phyloP scores from a whole-genome alignment of 2,797 vertebrate genomes.

The Mormyrus hasselquistii region DNA sequence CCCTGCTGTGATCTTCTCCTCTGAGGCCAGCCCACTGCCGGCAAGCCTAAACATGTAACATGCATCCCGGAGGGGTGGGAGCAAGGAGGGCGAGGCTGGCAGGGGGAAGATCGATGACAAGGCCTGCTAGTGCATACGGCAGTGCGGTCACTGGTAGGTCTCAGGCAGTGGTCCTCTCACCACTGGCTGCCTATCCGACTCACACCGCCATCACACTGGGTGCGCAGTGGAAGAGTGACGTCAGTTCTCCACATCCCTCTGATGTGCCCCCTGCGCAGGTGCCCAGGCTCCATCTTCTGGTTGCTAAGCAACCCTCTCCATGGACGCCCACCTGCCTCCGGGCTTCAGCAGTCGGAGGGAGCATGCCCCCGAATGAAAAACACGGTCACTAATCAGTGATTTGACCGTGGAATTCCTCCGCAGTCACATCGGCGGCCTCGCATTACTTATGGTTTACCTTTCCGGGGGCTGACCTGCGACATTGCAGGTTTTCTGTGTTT shows the following conservation, averaged over 20 bases:
- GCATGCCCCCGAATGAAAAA: slow-evolving; percentile 63
- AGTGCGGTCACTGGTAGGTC: not conserved
- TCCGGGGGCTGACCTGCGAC: not conserved
- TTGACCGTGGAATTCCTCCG: not conserved
- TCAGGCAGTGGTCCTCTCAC: slow-evolving; percentile 11
- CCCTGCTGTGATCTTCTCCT: slow-evolving; percentile 5
- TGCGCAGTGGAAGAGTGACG: slow-evolving; percentile 4
- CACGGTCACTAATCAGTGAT: slow-evolving; percentile 39
- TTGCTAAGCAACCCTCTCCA: slow-evolving; percentile 65
- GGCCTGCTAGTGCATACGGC: not conserved
- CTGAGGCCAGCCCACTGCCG: not conserved
- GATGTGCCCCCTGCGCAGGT: slow-evolving; percentile 57
- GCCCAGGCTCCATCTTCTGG: slow-evolving; percentile 36
- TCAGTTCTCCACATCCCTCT: slow-evolving; percentile 18
- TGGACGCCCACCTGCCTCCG: slow-evolving; percentile 70
- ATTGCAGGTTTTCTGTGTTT: not conserved
- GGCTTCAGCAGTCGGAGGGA: slow-evolving; percentile 69
- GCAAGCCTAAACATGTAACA: slow-evolving; percentile 13
- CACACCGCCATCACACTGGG: not conserved
- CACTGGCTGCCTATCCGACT: not conserved
- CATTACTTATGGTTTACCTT: not conserved
- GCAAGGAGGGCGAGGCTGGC: not conserved
- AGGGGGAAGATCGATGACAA: not conserved
- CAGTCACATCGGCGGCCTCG: not conserved
- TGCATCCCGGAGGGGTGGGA: not conserved